Base-by-base conservation (phyloP, 2,797 vertebrate genomes). In the Xenentodon cancila region DNA sequence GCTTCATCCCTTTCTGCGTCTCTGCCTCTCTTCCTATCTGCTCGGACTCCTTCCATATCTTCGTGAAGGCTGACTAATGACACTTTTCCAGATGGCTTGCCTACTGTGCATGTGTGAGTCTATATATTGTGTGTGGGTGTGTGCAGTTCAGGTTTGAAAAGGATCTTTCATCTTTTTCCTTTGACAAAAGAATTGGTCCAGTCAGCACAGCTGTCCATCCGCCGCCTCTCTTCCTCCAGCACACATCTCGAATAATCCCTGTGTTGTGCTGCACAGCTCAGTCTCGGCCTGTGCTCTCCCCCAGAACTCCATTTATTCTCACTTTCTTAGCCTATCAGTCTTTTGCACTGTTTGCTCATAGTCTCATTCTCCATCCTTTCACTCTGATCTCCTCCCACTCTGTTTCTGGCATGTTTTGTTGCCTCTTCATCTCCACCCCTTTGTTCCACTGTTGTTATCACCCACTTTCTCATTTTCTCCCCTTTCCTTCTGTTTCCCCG, bases 121-220 rank as follows among this genome's bases (percentile, higher is more conserved):
- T 32, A 46, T 25, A 40, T 47, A 16, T 53, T 32, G 20, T 52
- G 42, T 62, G 57, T 64, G 51, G 59, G 54, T 34, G 77, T 52
- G 69, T 75, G 49, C 56, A 80, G 82, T 77, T 69, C 58, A 75
- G 64, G 70, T 79, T 81, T 85, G 68, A 80, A 79, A 84, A 75
- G 67, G 71, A 71, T 79, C 69, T 83, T 76, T 84, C 51, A 77
- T 79, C 80, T 88, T 79, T 55, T 73, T 57, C 47, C 77, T 79
- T 68, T 62, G 59, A 85, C 73, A 86, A 84, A 81, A 59, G 80
- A 84, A 91, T 81, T n/a, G 32, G 81, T 79, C 80, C 71, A 71
- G 85, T 85, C 81, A 85, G 76, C 79, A 84, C 84, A 86, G 73
- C 61, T 83, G 81, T 85, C 83, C 77, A 60, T 85, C 82, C 84